Base-by-base conservation (phyloP, 2,797 vertebrate species). In the Columba guinea region DNA sequence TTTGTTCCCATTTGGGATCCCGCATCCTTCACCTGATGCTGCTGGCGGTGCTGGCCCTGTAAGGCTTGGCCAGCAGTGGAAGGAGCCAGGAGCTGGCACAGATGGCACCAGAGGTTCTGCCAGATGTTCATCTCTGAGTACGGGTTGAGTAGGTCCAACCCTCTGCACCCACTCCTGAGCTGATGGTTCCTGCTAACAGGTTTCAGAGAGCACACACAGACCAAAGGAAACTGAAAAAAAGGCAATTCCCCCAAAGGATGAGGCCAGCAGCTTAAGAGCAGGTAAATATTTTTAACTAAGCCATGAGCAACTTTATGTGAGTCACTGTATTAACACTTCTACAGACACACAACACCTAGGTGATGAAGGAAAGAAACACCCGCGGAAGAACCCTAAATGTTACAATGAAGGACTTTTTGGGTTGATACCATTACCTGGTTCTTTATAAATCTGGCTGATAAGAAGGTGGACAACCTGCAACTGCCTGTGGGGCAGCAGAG, bases 11-110 rank as follows among this genome's bases (percentile, higher is more conserved):
- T 76, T 46, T 24, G 17, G 30, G 10, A 13, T 84, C 35, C 76
- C 0, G 2, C 24, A 22, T 55, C 58, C 34, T 5, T 81, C 32
- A 44, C 7, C 20, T 1, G 4, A 14, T 32, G 48, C 32, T 39
- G 52, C 21, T 71, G 58, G 27, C 0, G 1, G 20, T 20, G 32
- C 81, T 3, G 2, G 17, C 39, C 39, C 35, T 2, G 0, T 10
- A 37, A 55, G 37, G 32, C 59, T 67, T 5, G 3, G 27, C 7
- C 70, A 52, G 48, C 35, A 35, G 59, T 7, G n/a, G 41, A 67
- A 63, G 55, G 53, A 93, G 51, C 35, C 71, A 34, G 60, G 41
- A 73, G 49, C 32, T 39, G 14, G 64, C 64, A 35, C 44, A 49
- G 27, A 37, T 76, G 59, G 52, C 6, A 11, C 82, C 56, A 91